Evolutionary conservation across 92 coral and sea anemone species (phyloP).

Genomic region (Parazoanthus atlanticus): DNA sequence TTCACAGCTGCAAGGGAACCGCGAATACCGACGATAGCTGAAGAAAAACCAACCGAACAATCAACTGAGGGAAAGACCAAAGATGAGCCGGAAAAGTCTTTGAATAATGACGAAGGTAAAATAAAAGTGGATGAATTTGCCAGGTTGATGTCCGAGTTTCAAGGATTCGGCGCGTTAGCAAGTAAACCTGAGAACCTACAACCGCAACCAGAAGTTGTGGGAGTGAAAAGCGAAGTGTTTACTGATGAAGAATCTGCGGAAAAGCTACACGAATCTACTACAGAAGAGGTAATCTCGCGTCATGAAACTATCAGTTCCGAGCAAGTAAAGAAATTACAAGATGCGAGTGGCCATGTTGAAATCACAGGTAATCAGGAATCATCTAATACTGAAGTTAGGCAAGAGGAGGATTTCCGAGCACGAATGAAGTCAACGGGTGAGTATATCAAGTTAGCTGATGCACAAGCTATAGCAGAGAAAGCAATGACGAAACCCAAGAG

Average conservation of each 20-base stretch:
- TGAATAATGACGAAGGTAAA: constrained; percentile 35
- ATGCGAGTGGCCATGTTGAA: neutral
- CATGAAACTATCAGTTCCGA: neutral
- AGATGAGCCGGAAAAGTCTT: neutral
- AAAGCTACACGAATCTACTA: neutral
- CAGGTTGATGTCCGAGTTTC: constrained; percentile 82
- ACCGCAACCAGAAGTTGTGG: constrained; percentile 61
- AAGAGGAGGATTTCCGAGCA: constrained; percentile 44
- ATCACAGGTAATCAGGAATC: neutral
- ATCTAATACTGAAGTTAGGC: constrained; percentile 2
- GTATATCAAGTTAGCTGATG: constrained; percentile 62
- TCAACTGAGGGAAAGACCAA: neutral
- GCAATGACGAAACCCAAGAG: neutral
- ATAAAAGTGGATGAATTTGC: constrained; percentile 84
- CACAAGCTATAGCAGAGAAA: constrained; percentile 16
- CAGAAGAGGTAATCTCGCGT: neutral
- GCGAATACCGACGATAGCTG: neutral
- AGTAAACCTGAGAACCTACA: constrained; percentile 47
- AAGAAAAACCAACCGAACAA: constrained; percentile 9
- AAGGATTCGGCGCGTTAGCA: constrained; percentile 69
- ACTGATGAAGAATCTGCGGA: neutral
- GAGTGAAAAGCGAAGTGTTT: constrained; percentile 12
- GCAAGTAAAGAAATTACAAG: neutral
- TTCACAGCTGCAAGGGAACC: neutral
- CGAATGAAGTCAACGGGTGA: constrained; percentile 58